Evolutionary conservation across 2,797 vertebrate genomes (phyloP).

Genomic region (Sebastes flavidus): DNA sequence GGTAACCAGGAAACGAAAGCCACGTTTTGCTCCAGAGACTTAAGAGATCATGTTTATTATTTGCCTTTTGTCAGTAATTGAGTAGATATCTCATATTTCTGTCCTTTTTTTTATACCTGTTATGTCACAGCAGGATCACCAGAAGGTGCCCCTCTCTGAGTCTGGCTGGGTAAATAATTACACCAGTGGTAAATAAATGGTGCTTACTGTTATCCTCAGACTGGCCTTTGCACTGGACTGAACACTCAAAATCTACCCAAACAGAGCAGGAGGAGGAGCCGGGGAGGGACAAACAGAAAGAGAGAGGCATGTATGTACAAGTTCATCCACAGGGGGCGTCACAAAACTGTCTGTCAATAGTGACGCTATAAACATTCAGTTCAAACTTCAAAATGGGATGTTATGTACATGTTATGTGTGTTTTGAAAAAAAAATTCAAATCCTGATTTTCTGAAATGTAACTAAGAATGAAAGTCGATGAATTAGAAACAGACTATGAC

Average conservation of each 20-base stretch:
- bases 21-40: neutral
- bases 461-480: neutral
- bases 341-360: neutral
- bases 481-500: neutral
- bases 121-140: slow-evolving; percentile 3
- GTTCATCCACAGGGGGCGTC: neutral
- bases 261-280: slow-evolving; percentile 34
- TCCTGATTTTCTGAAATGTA: neutral
- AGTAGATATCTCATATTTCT: neutral
- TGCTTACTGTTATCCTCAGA: slow-evolving; percentile 13
- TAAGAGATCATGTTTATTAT: neutral
- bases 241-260: slow-evolving; percentile 35
- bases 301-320: neutral
- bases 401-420: neutral
- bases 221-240: slow-evolving; percentile 72
- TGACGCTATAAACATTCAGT: neutral
- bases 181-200: slow-evolving; percentile 70
- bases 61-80: neutral
- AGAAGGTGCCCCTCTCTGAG: slow-evolving; percentile 18
- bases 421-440: neutral
- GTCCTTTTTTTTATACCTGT: neutral
- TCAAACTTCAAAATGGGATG: no score
- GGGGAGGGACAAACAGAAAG: no score
- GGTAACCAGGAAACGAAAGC: neutral
- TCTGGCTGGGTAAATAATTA: slow-evolving; percentile 81